Percentiles rank a stretch among this genome's conserved stretches.
phyloP scores from a whole-genome alignment of 2,113 vertebrate genomes.

The Fregata magnificens region DNA sequence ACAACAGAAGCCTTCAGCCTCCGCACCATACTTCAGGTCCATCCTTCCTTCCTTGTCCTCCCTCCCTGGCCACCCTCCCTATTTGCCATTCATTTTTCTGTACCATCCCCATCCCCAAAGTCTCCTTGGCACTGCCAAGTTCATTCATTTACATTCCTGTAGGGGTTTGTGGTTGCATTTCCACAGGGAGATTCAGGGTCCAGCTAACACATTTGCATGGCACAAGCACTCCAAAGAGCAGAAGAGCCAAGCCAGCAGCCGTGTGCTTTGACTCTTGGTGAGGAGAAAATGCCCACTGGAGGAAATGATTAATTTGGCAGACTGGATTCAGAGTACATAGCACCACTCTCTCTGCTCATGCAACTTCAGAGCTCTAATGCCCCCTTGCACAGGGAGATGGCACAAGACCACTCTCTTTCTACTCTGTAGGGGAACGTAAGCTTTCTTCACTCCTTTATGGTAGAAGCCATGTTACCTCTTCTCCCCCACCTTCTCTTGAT shows the following conservation, averaged over 20 bases:
- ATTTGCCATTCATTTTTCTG: neutral
- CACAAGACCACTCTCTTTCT: neutral
- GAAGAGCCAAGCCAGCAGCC: neutral
- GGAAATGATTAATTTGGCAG: neutral
- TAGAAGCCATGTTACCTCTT: neutral
- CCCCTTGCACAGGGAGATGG: neutral
- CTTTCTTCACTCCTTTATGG: neutral
- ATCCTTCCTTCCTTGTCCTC: neutral
- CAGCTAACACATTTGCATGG: neutral
- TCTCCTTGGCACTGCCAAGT: neutral
- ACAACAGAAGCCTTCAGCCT: neutral
- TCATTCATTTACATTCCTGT: neutral
- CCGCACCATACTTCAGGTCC: accelerated
- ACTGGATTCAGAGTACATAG: neutral
- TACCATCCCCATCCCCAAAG: neutral
- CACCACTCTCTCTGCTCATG: neutral
- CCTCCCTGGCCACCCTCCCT: neutral
- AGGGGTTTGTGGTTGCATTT: neutral
- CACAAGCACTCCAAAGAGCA: neutral
- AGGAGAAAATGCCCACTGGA: neutral
- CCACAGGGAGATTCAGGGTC: too few relatives aligned
- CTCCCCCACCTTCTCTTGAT: neutral
- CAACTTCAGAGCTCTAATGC: neutral
- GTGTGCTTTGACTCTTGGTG: neutral
- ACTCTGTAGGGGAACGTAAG: neutral